These are phyloP conservation scores for Trachelipus rathkii DNA, from an alignment of 1,140 invertebrate species.

Conservation along the genomic window DNA sequence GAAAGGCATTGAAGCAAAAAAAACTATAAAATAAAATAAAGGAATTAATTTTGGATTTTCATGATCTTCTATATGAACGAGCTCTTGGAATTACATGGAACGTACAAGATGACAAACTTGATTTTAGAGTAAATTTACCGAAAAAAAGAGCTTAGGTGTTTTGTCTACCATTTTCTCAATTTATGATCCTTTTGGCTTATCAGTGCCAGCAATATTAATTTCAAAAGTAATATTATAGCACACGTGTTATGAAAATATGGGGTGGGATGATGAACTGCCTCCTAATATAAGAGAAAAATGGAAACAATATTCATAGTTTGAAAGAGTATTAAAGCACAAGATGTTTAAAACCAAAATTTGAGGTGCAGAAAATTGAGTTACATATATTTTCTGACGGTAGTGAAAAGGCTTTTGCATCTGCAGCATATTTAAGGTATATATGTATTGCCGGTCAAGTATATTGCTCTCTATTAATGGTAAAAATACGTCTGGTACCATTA, in stretches of 20 bases:
- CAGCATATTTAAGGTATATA: slow-evolving; percentile 41
- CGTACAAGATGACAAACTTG: neutral
- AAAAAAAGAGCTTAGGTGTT: neutral
- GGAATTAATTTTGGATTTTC: neutral
- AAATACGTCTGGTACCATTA: no score
- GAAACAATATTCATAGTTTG: neutral
- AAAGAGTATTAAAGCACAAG: neutral
- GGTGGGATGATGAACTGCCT: neutral
- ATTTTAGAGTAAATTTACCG: neutral
- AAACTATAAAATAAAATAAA: neutral
- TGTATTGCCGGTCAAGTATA: neutral
- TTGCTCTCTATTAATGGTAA: no score
- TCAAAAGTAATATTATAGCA: neutral
- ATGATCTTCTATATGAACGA: neutral
- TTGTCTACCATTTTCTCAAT: neutral
- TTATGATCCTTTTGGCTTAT: neutral
- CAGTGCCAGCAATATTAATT: neutral
- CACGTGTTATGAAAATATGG: neutral
- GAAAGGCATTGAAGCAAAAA: neutral
- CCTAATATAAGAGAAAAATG: neutral
- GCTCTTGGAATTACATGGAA: neutral
- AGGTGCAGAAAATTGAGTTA: neutral
- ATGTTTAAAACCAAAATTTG: neutral
- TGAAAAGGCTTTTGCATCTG: neutral
- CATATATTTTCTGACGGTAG: neutral